These are phyloP conservation scores for Lamprotornis superbus DNA, from an alignment of 2,113 vertebrate genomes.

Conservation along the genomic window DNA sequence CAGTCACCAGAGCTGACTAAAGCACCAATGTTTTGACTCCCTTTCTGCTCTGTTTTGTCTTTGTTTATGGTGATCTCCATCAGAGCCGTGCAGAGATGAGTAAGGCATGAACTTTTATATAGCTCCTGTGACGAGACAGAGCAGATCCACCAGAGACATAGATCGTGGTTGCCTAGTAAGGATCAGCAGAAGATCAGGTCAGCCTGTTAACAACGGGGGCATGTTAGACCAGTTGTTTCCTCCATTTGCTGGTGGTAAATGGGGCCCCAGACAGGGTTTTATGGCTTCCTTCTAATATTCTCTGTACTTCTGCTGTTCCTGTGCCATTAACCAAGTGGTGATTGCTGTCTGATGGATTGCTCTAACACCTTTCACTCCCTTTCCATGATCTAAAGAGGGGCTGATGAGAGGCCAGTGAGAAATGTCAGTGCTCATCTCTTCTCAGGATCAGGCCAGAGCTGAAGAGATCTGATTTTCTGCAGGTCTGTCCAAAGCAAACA, in stretches of 20 bases:
- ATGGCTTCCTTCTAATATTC: not conserved
- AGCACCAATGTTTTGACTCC: not conserved
- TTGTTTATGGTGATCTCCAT: not conserved
- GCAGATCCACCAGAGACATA: not conserved
- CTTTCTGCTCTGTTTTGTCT: not conserved
- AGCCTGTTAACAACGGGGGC: not conserved
- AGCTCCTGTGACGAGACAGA: not conserved
- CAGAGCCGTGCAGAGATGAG: not conserved
- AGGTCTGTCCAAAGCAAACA: not conserved
- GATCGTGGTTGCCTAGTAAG: not conserved
- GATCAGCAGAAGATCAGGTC: not conserved
- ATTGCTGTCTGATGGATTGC: not conserved
- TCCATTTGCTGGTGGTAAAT: not conserved
- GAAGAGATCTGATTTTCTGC: not conserved
- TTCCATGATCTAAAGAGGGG: not conserved
- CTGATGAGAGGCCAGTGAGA: not conserved
- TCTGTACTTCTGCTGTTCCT: not conserved
- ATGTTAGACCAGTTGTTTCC: not conserved
- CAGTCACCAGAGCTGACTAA: not conserved
- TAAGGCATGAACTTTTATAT: not conserved
- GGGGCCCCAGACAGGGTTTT: not conserved
- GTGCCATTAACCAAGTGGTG: not conserved
- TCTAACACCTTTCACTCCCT: not conserved
- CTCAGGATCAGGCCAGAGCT: not conserved
- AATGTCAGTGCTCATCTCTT: not conserved